These are phyloP conservation scores for Nephila pilipes DNA, from an alignment of 1,140 invertebrate species.

Conservation along the genomic window DNA sequence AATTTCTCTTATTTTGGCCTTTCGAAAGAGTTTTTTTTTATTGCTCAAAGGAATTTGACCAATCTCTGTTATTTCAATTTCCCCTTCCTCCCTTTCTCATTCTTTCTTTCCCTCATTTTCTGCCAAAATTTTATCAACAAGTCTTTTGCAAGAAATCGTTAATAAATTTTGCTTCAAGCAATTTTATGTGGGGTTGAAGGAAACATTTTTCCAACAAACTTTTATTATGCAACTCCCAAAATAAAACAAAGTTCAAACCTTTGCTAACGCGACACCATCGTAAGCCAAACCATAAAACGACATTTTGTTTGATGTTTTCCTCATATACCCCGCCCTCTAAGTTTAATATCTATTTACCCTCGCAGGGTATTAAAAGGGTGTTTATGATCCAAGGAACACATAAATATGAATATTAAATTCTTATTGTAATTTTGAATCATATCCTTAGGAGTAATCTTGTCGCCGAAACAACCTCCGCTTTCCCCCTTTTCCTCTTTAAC, in stretches of 20 bases:
- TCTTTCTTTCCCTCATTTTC: not conserved
- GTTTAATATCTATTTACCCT: conserved; percentile 76
- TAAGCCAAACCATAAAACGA: conserved; percentile 69
- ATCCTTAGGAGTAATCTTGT: conserved; percentile 75
- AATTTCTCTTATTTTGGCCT: too few relatives aligned
- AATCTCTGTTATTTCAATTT: not conserved
- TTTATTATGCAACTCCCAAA: conserved; percentile 40
- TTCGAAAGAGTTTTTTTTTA: not conserved
- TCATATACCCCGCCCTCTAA: conserved; percentile 34
- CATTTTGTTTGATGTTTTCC: conserved; percentile 73
- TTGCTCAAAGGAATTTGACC: not conserved
- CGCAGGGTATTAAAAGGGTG: conserved; percentile 74
- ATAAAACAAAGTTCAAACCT: conserved; percentile 50
- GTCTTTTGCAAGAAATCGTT: not conserved
- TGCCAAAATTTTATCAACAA: not conserved
- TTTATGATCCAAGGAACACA: conserved; percentile 74
- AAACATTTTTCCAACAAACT: conserved; percentile 19
- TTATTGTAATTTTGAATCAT: conserved; percentile 76
- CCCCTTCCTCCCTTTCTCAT: not conserved
- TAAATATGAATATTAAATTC: conserved; percentile 77
- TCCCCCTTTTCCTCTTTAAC: not conserved
- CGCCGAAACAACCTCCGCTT: conserved; percentile 36
- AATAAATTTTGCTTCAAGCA: conserved; percentile 38
- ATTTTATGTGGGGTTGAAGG: not conserved
- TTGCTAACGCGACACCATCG: conserved; percentile 40